These are phyloP conservation scores for Acronicta leporina DNA, from an alignment of 2,888 invertebrate species.

Conservation along the genomic window DNA sequence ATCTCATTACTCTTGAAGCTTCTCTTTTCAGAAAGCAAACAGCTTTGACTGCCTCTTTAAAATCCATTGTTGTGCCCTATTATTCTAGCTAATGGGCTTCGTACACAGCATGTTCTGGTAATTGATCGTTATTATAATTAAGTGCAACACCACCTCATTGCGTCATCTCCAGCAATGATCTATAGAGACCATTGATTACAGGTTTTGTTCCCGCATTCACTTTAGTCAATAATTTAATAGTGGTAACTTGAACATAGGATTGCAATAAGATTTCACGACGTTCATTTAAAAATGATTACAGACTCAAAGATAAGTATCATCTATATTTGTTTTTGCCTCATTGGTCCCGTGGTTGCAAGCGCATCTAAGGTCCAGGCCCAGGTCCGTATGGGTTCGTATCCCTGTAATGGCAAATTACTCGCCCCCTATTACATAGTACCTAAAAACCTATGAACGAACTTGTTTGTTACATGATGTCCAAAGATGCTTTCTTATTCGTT, in stretches of 20 bases:
- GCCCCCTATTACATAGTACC: too few relatives aligned
- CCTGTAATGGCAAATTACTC: too few relatives aligned
- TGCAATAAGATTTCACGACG: slow-evolving; percentile 37
- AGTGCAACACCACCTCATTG: slow-evolving; percentile 23
- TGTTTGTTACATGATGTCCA: too few relatives aligned
- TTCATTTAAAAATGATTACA: too few relatives aligned
- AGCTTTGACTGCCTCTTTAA: slow-evolving; percentile 1
- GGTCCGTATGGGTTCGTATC: too few relatives aligned
- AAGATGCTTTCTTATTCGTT: too few relatives aligned
- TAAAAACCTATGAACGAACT: too few relatives aligned
- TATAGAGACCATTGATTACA: slow-evolving; percentile 31
- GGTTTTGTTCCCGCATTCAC: slow-evolving; percentile 46
- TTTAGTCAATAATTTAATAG: slow-evolving; percentile 38
- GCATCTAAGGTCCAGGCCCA: slow-evolving; percentile 12
- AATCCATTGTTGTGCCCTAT: slow-evolving; percentile 18
- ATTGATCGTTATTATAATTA: slow-evolving; percentile 53
- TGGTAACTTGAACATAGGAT: slow-evolving; percentile 28
- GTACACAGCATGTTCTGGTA: slow-evolving; percentile 34
- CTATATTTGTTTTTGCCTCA: too few relatives aligned
- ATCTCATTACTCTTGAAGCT: not conserved
- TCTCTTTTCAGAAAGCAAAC: slow-evolving; percentile 1
- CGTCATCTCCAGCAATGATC: slow-evolving; percentile 37
- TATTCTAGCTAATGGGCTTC: slow-evolving; percentile 24
- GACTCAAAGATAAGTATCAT: too few relatives aligned
- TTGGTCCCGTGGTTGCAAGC: not conserved